Evolutionary conservation across 2,888 invertebrate genomes (phyloP), one percentile per base, ranked within the genome.

Genomic region (Drosophila antonietae): DNA sequence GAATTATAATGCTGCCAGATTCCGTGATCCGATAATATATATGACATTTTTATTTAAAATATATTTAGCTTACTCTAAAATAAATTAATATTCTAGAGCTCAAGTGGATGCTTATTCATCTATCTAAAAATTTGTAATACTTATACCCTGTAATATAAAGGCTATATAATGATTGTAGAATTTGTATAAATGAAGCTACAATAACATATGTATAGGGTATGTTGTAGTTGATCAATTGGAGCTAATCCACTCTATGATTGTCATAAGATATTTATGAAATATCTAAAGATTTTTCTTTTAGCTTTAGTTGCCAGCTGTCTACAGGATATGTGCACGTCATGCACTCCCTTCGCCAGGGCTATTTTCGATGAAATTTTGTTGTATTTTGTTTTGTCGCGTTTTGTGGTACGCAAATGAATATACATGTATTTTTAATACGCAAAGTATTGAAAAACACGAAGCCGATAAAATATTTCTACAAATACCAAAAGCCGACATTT

Each of bases 401-500:
- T 56, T 43, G 49, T 23, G 20, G 37, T 39, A 35, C 6, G 37
- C 18, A 56, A 59, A 68, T 69, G 49, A 31, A 49, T 49, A 28
- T 47, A 31, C 57, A 39, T 69, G 43, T 15, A 60, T 69, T 53
- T 57, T 66, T 53, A 66, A 66, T 66, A 35, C 41, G 15, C 18
- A 53, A 62, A 44, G 33, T 46, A 62, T 56, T 46, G 65, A 63
- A 63, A 52, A 39, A 33, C 47, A 15, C 44, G 68, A 51, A 46
- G 71, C 46, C 75, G 58, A 61, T 66, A 72, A 78, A 81, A 81
- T 78, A 72, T 61, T 78, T 81, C 66, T 64, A 67, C 71, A 81
- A 79, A 79, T 81, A 81, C 72, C 68, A 51, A 78, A 78, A 75
- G 59, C 81, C 75, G 60, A 60, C 78, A 75, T 73, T 78, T 78